Base-by-base conservation (phyloP, 2,113 vertebrate species). In the Phyllopteryx taeniolatus region DNA sequence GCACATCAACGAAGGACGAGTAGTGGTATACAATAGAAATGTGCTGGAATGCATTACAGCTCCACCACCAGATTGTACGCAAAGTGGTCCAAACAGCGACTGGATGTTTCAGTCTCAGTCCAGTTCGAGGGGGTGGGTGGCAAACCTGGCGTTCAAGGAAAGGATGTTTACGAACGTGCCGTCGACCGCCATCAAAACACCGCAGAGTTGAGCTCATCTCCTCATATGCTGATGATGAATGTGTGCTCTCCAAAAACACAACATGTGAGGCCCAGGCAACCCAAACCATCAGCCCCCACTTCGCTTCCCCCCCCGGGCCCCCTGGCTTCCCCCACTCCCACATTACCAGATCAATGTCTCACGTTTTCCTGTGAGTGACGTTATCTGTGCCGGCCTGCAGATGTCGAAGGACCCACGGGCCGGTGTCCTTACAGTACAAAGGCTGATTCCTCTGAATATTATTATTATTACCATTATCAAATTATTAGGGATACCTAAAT, bases 231-330 rank as follows among this genome's bases (percentile, higher is more conserved):
- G 80, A 81, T 83, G 76, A 86, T 83, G 76, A 86, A 86, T 85
- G 82, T 81, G 77, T 79, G 68, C 79, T 75, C 83, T 76, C 81
- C 75, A 78, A 31, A 84, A 79, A 78, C 73, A 74, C 72, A 86
- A 89, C 87, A 90, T 86, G 85, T 89, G 90, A 91, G 86, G 85
- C 87, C 83, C 88, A 89, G 88, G 86, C 84, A 79, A 82, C 85
- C 79, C 82, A 71, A 81, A 71, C 79, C 76, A 2, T 80, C 87
- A 79, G 70, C 73, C 86, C 83, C 68, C 39, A 0, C 27, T 1
- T 13, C 20, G 8, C 86, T 84, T 27, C 7, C 20, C 20, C 86
- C 86, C 86, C 64, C 83, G 78, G 85, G 81, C 88, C 83, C 80
- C 78, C 78, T 68, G 70, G 70, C 80, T 82, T 86, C 88, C 85